Percentiles rank a stretch among this genome's conserved stretches.
These are phyloP conservation scores for rabbit (Oryctolagus cuniculus) DNA, from an alignment of 2,113 vertebrate genomes.

Conservation along the genomic window mOryCun1.1 NC_091432.1:128341001-128341500, in stretches of 20 bases:
- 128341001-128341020: background rate
- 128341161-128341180: background rate
- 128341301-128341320: constrained; percentile 81
- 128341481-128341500: background rate
- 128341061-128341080: fast-evolving
- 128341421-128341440: constrained; percentile 92
- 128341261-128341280: fast-evolving
- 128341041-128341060: background rate
- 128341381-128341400: constrained; percentile 93
- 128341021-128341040: background rate
- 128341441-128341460: constrained; percentile 17
- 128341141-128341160: background rate
- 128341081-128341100: background rate
- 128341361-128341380: constrained; percentile 95
- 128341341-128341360: constrained; percentile 95
- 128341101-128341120: background rate
- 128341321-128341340: constrained; percentile 90
- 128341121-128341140: fast-evolving
- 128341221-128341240: fast-evolving
- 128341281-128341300: background rate
- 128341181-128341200: background rate
- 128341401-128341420: constrained; percentile 95
- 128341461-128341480: background rate
- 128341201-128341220: too few species aligned
- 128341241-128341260: background rate